Conservation (phyloP, 23 tunicate genomes). For the Styela plicata region DNA sequence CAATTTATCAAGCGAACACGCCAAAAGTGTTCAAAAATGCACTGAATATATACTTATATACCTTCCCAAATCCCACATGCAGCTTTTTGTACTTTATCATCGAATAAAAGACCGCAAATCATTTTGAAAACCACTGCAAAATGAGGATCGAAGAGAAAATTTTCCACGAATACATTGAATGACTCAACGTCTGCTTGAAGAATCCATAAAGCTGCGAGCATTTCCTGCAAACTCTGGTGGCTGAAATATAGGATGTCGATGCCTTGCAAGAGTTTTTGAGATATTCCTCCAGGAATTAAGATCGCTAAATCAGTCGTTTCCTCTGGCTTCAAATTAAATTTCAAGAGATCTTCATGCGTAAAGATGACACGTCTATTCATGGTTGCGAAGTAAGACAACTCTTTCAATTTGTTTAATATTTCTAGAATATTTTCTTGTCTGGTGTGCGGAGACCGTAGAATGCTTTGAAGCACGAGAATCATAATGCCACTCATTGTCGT, state of each 20-base stretch:
- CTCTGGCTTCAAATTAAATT: not conserved
- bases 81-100: no score
- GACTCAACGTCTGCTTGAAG: not conserved
- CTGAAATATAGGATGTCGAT: not conserved
- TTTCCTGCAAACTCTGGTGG: not conserved
- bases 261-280: not conserved
- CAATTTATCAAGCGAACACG: no score
- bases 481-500: not conserved
- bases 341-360: no score
- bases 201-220: not conserved
- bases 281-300: not conserved
- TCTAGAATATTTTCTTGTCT: not conserved
- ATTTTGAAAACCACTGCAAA: not conserved
- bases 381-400: not conserved
- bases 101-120: no score
- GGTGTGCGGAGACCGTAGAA: not conserved
- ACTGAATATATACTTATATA: not conserved
- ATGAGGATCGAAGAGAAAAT: not conserved
- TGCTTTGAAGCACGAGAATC: not conserved
- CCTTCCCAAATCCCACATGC: not conserved
- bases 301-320: not conserved
- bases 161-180: not conserved
- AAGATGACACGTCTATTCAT: not conserved
- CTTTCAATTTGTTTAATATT: not conserved
- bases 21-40: no score